Evolutionary conservation across 2,888 invertebrate genomes (phyloP), one percentile per base, ranked within the genome.

Genomic region (Drosophila multiciliata): DNA sequence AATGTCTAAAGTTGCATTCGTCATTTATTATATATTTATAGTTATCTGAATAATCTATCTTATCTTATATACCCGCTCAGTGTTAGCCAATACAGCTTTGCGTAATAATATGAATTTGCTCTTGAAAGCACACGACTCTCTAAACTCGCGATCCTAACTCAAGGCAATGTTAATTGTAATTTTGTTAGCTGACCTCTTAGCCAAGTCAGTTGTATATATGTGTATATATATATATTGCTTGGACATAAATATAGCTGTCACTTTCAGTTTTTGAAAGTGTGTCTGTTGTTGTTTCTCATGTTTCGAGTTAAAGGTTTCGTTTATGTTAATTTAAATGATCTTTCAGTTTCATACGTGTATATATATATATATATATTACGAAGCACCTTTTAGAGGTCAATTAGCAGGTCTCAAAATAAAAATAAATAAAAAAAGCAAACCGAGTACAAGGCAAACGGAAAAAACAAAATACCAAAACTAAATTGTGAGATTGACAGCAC

Each of bases 301-400:
- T 69, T 42, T 45, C 26, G 45, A 45, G 32, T 62, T 49, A 58
- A 58, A 62, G 55, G 70, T 71, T 82, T 75, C 71, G 63, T 71
- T 80, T 77, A 75, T 75, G 83, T 75, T 73, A 64, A 72, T 83
- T 80, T 33, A 62, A 76, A 65, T 71, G 73, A 45, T 57, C 60
- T 49, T 49, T 64, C 52, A 36, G 59, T 33, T 20, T 53, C 6
- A 32, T 23, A 23, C 2, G 23, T 20, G 23, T 8, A 23, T 15
- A 26, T 15, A 26, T 36, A 49, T 40, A 35, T 15, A 26, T 36
- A 32, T 40, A 35, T 11, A 45, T 67, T 83, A 69, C 69, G 55
- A 60, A 53, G 64, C 81, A 75, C 75, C 70, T 72, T 77, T 83
- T 89, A 66, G 84, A 85, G 85, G 85, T 89, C 85, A 85, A 88